Percentiles rank a stretch among this genome's conserved stretches.
phyloP scores from a whole-genome alignment of 2,797 vertebrate species.

The Scolopax bukidnonensis region DNA sequence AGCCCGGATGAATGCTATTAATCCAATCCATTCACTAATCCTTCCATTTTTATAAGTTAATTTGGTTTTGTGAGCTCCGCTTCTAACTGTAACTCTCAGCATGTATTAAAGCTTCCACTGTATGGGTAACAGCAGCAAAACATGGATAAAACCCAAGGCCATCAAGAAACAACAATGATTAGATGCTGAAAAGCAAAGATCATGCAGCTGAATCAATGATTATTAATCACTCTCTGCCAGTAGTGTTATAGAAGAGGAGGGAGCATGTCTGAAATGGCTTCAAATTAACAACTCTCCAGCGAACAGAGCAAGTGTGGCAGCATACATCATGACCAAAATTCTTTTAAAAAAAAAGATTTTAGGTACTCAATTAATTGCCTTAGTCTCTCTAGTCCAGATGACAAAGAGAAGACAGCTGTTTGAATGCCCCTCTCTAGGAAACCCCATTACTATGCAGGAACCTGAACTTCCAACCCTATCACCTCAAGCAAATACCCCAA shows the following conservation, averaged over 20 bases:
- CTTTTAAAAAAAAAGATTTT: background rate
- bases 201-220: background rate
- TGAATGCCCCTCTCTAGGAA: background rate
- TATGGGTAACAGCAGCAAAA: background rate
- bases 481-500: background rate
- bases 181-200: background rate
- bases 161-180: conserved; percentile 1
- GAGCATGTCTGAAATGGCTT: background rate
- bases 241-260: background rate
- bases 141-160: background rate
- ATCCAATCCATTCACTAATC: conserved; percentile 1
- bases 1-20: background rate
- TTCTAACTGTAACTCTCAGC: background rate
- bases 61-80: background rate
- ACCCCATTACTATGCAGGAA: background rate
- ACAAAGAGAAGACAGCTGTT: background rate
- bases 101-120: background rate
- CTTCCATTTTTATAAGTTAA: conserved; percentile 13
- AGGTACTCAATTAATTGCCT: background rate
- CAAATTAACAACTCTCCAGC: background rate
- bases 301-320: background rate
- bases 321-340: background rate
- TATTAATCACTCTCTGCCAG: conserved; percentile 1
- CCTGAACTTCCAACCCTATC: background rate
- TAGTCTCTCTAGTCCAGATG: background rate